phyloP scores from a whole-genome alignment of 2,797 vertebrate species.

The Leptatherina wallacei region DNA sequence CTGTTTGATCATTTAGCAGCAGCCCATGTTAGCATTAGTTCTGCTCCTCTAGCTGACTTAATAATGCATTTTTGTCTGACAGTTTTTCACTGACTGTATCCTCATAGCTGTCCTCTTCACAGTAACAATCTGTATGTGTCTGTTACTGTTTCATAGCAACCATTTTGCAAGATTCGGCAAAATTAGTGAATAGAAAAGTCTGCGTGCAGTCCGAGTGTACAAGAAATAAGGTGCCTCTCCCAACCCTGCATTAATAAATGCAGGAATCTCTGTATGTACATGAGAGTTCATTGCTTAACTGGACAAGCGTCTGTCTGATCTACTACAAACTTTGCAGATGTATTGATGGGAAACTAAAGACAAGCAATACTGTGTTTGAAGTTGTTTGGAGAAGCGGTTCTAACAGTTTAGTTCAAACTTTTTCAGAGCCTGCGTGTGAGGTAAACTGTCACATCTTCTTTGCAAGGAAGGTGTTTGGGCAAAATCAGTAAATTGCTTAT shows the following conservation, averaged over 20 bases:
- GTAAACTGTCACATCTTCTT: not conserved
- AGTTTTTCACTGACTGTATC: too few relatives aligned
- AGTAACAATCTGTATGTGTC: not conserved
- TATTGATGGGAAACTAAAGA: not conserved
- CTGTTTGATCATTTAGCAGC: not conserved
- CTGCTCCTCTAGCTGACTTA: not conserved
- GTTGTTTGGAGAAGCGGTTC: not conserved
- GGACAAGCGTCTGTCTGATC: not conserved
- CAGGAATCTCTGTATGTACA: not conserved
- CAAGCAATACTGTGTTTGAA: not conserved
- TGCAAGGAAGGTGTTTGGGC: not conserved
- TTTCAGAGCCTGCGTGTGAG: not conserved
- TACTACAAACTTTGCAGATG: not conserved
- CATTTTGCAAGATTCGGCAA: not conserved
- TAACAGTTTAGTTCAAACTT: not conserved
- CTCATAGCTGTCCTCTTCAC: not conserved
- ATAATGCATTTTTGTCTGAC: not conserved
- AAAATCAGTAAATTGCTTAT: not conserved
- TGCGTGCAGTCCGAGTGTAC: not conserved
- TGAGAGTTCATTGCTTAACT: not conserved
- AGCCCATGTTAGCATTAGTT: not conserved
- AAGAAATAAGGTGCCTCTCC: not conserved
- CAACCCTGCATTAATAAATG: not conserved
- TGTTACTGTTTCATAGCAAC: not conserved
- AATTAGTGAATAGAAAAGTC: not conserved